A percentile compares a stretch with the other conserved stretches of the same genome.
phyloP scores from a whole-genome alignment of 2,113 vertebrate species.

The Martes martes region DNA sequence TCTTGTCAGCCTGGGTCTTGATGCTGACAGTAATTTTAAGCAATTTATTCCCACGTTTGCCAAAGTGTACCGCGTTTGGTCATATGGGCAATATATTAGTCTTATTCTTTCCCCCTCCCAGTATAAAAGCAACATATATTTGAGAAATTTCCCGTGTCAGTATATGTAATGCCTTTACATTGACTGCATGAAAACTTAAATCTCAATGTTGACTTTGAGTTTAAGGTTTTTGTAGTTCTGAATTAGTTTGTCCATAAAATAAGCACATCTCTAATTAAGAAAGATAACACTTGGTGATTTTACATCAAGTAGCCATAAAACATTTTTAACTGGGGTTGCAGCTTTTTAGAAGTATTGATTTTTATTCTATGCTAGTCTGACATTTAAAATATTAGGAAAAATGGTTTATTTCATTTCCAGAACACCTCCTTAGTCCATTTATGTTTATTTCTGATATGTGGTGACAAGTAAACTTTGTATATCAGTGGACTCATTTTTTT shows the following conservation, averaged over 20 bases:
- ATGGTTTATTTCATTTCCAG: conserved; percentile 12
- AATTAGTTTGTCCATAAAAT: background rate
- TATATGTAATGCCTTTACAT: background rate
- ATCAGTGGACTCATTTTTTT: background rate
- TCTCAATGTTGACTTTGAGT: conserved; percentile 25
- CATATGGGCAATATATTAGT: background rate
- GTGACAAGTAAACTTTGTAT: background rate
- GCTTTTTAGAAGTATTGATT: conserved; percentile 28
- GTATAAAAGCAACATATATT: background rate
- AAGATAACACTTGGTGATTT: background rate
- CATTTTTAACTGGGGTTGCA: background rate
- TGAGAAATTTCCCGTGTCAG: background rate
- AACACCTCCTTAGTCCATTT: conserved; percentile 19
- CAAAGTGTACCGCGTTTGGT: background rate
- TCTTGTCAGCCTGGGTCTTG: background rate
- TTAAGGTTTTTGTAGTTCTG: conserved; percentile 41
- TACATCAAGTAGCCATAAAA: background rate
- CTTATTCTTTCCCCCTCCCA: background rate
- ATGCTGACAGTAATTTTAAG: conserved; percentile 26
- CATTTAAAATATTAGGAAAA: background rate
- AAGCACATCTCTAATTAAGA: background rate
- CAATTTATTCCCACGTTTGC: background rate
- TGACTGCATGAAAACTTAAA: conserved; percentile 39
- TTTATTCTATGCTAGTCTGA: background rate
- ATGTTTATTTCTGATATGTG: background rate